Base-by-base conservation (phyloP, 2,113 vertebrate genomes). In the Eulemur macaco region DNA sequence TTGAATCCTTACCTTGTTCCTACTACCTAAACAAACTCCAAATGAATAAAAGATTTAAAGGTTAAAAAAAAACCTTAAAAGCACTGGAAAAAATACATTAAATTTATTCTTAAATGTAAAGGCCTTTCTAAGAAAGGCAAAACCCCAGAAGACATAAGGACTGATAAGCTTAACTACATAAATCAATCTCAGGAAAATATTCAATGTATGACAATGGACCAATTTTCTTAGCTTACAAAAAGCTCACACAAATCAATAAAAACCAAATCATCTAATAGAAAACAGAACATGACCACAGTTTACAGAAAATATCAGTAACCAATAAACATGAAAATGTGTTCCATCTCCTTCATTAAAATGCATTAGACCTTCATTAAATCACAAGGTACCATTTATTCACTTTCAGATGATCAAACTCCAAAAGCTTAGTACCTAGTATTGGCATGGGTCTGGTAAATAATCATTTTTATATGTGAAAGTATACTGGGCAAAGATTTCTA, bases 101-200 rank as follows among this genome's bases (percentile, higher is more conserved):
- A 88, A 96, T 96, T 96, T 91, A 93, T 89, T 95, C 77, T 91
- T 90, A 95, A 91, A 63, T 86, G 50, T 90, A 90, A 96, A 86
- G 39, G 52, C 52, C 39, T 96, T 96, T 93, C 66, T 86, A 87
- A 86, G 58, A 58, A 95, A 93, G 77, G 89, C 56, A 95, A 92
- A 81, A 91, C 87, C 73, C 45, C 66, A 74, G 42, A 93, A 91
- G 83, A 54, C 87, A 25, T 93, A 95, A 93, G 91, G 69, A 93
- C 60, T 78, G 25, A 21, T 95, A 96, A 89, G 45, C 82, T 80
- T 92, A 96, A 88, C 83, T 86, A 91, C 45, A 88, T 94, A 80
- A 89, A 92, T 83, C 60, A 95, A 91, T 80, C 37, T 91, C 58
- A 94, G 56, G 54, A 96, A 97, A 96, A 91, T 80, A 74, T 63